A percentile compares a stretch with the other conserved stretches of the same genome.
phyloP scores from a whole-genome alignment of 2,888 invertebrate species.

The Eristalinus sepulchralis region DNA sequence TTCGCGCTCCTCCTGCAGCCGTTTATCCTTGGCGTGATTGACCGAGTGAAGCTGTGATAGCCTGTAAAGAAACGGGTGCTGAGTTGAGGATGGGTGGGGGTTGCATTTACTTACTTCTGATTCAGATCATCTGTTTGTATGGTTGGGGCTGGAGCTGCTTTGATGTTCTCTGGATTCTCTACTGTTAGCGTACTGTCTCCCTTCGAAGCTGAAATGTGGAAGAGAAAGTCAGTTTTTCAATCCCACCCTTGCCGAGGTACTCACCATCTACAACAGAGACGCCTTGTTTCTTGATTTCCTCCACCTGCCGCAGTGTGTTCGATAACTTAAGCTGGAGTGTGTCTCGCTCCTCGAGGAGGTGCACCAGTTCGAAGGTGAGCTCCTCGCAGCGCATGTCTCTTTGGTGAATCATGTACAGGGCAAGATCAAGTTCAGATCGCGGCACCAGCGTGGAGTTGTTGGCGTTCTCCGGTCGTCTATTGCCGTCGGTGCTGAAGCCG shows the following conservation, averaged over 20 bases:
- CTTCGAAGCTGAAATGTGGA: conserved; percentile 30
- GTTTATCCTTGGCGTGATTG: conserved; percentile 88
- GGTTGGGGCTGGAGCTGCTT: conserved; percentile 54
- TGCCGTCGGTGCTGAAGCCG: conserved; percentile 54
- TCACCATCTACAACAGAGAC: conserved; percentile 73
- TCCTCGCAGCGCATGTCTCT: conserved; percentile 93
- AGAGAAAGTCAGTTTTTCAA: not conserved
- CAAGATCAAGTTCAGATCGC: conserved; percentile 88
- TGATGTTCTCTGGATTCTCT: conserved; percentile 69
- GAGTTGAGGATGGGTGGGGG: not conserved
- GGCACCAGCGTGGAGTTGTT: conserved; percentile 72
- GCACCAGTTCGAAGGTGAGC: conserved; percentile 91
- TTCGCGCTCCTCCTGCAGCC: conserved; percentile 88
- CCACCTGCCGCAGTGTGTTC: conserved; percentile 89
- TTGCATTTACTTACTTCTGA: conserved; percentile 75
- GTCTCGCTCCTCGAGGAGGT: conserved; percentile 91
- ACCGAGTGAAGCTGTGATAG: conserved; percentile 88
- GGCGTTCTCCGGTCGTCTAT: conserved; percentile 26
- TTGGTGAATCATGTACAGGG: conserved; percentile 92
- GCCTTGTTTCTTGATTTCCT: conserved; percentile 81
- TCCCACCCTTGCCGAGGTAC: conserved; percentile 34
- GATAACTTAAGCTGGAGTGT: conserved; percentile 91
- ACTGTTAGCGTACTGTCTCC: conserved; percentile 58
- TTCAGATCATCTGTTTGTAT: conserved; percentile 75
- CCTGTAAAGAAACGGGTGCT: conserved; percentile 28